These are phyloP conservation scores for Germaria angustata DNA, from an alignment of 2,888 invertebrate genomes.

Conservation along the genomic window DNA sequence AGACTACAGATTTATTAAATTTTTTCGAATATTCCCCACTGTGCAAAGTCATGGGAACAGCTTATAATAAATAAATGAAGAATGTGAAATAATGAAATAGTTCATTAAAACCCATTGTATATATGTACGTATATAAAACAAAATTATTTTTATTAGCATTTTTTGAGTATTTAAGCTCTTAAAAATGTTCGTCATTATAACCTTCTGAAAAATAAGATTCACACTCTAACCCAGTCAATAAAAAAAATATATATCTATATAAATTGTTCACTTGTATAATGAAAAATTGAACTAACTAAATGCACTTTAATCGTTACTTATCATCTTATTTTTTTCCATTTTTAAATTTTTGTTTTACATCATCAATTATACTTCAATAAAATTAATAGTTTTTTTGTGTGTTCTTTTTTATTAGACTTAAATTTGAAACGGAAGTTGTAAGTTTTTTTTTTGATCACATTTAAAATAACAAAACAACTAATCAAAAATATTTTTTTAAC, in stretches of 20 bases:
- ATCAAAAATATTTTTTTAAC: conserved; percentile 27
- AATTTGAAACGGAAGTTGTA: conserved; percentile 60
- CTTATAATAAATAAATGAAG: too few species aligned
- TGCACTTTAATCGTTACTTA: conserved; percentile 39
- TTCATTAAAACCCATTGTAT: too few species aligned
- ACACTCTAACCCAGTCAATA: conserved; percentile 25
- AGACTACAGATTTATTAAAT: too few species aligned
- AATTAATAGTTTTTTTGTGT: conserved; percentile 26
- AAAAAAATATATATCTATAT: conserved; percentile 15
- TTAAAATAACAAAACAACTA: conserved; percentile 52
- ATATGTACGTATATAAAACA: too few species aligned
- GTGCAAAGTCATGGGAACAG: too few species aligned
- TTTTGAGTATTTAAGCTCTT: background rate
- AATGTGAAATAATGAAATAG: too few species aligned
- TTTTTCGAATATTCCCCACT: too few species aligned
- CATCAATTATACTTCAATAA: conserved; percentile 41
- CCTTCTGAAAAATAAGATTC: background rate
- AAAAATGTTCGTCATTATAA: background rate
- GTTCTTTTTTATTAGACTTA: background rate
- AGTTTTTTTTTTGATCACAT: conserved; percentile 23
- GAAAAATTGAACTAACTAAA: conserved; percentile 1
- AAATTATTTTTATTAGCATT: too few species aligned
- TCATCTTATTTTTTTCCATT: conserved; percentile 42
- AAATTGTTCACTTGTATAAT: conserved; percentile 16
- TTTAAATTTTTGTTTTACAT: conserved; percentile 20